Conservation (phyloP, 2,888 invertebrate genomes). For the Mythimna loreyi region DNA sequence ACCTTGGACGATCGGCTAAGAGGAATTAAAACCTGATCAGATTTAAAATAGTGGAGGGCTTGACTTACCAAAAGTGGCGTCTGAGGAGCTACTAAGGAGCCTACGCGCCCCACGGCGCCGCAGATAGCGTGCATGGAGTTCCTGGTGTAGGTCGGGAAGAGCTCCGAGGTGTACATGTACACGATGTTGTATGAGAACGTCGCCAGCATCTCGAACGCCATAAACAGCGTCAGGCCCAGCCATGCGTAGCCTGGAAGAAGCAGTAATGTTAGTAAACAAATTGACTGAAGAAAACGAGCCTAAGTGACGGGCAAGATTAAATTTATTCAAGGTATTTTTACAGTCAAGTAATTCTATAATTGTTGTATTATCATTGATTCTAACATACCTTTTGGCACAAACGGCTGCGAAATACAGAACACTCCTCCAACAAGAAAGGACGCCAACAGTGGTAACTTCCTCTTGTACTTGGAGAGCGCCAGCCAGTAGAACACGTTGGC, state of each 20-base stretch:
- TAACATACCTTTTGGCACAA: slow-evolving; percentile 80
- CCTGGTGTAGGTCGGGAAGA: slow-evolving; percentile 94
- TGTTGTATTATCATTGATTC: background rate
- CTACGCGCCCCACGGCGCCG: slow-evolving; percentile 93
- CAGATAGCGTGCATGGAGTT: slow-evolving; percentile 93
- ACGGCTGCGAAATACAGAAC: slow-evolving; percentile 84
- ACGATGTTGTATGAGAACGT: slow-evolving; percentile 93
- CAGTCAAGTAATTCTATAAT: background rate
- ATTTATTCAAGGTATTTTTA: too few relatives aligned
- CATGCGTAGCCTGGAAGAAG: slow-evolving; percentile 79
- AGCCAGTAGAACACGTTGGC: slow-evolving; percentile 86
- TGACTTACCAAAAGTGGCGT: slow-evolving; percentile 91
- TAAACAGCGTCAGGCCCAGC: slow-evolving; percentile 85
- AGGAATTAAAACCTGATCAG: too few relatives aligned
- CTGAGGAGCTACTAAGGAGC: slow-evolving; percentile 93
- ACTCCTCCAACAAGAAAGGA: slow-evolving; percentile 84
- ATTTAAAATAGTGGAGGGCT: background rate
- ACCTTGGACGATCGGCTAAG: background rate
- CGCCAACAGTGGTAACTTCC: slow-evolving; percentile 79
- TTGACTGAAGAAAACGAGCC: background rate
- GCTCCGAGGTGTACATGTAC: slow-evolving; percentile 93
- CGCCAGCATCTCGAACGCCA: slow-evolving; percentile 92
- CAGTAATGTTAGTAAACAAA: background rate
- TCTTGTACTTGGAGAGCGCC: slow-evolving; percentile 81
- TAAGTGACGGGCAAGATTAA: too few relatives aligned